Evolutionary conservation across 2,797 vertebrate genomes (phyloP).

Genomic region (Pyrocephalus nanus): DNA sequence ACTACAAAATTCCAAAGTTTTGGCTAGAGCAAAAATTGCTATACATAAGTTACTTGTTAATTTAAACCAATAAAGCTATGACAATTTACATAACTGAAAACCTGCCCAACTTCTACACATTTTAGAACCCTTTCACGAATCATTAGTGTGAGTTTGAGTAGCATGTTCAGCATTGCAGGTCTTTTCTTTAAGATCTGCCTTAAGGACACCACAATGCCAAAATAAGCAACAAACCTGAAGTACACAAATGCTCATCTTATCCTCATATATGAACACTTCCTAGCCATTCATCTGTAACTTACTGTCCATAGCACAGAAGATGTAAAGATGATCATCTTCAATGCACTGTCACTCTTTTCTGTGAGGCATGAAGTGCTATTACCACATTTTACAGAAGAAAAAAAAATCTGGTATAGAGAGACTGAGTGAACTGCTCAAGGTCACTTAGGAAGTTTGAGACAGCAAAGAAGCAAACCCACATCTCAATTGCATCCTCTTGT

Average conservation of each 20-base stretch:
- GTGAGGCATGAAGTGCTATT: not conserved
- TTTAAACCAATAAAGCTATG: not conserved
- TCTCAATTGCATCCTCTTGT: not conserved
- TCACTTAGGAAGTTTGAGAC: not conserved
- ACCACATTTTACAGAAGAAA: not conserved
- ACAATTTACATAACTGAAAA: not conserved
- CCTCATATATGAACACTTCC: not conserved
- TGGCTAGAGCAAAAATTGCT: not conserved
- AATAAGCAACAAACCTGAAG: not conserved
- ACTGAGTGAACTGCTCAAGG: not conserved
- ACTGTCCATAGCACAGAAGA: not conserved
- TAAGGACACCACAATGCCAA: not conserved
- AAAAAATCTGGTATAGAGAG: not conserved
- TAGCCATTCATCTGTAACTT: not conserved
- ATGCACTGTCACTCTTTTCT: not conserved
- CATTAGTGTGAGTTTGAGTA: not conserved
- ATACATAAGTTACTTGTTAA: not conserved
- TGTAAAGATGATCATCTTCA: not conserved
- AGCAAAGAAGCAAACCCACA: not conserved
- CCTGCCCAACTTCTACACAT: not conserved
- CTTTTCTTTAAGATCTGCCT: not conserved
- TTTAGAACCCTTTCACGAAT: constrained; percentile 1
- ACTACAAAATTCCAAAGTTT: constrained; percentile 18
- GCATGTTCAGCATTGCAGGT: not conserved
- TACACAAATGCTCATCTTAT: not conserved